Percentiles rank a stretch among this genome's conserved stretches.
Evolutionary conservation across 2,888 invertebrate genomes (phyloP).

Genomic region (Willowsia nigromaculata): DNA sequence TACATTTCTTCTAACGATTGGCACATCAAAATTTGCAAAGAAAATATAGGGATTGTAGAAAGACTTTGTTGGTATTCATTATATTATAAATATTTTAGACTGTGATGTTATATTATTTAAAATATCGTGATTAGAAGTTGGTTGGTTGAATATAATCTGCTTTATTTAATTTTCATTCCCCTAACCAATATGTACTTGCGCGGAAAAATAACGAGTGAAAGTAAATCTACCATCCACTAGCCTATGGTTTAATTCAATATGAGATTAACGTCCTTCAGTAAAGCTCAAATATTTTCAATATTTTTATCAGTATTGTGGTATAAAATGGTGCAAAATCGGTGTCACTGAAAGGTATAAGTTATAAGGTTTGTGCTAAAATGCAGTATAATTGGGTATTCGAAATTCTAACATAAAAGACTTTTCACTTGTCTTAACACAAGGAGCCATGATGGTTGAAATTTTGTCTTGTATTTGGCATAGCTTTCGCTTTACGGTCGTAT

Average conservation of each 20-base stretch:
- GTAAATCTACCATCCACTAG: not conserved
- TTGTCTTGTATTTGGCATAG: not conserved
- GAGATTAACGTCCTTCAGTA: not conserved
- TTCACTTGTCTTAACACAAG: not conserved
- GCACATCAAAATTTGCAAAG: not conserved
- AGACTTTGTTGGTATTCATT: not conserved
- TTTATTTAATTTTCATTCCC: not conserved
- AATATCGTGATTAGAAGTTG: not conserved
- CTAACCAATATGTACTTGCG: not conserved
- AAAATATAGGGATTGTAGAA: not conserved
- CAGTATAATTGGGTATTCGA: not conserved
- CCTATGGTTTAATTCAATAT: not conserved
- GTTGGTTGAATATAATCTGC: not conserved
- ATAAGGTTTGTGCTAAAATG: not conserved
- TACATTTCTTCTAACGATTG: not conserved
- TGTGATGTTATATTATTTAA: slow-evolving; percentile 35
- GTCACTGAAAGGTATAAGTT: not conserved
- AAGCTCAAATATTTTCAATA: not conserved
- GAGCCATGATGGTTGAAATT: not conserved
- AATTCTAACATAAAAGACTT: not conserved
- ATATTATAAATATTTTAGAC: slow-evolving; percentile 4
- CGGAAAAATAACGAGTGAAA: too few species aligned
- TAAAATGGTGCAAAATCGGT: slow-evolving; percentile 26
- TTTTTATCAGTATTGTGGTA: slow-evolving; percentile 29
- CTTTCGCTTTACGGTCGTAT: not conserved